phyloP scores from a whole-genome alignment of 2,113 vertebrate genomes.

The Agapornis roseicollis region DNA sequence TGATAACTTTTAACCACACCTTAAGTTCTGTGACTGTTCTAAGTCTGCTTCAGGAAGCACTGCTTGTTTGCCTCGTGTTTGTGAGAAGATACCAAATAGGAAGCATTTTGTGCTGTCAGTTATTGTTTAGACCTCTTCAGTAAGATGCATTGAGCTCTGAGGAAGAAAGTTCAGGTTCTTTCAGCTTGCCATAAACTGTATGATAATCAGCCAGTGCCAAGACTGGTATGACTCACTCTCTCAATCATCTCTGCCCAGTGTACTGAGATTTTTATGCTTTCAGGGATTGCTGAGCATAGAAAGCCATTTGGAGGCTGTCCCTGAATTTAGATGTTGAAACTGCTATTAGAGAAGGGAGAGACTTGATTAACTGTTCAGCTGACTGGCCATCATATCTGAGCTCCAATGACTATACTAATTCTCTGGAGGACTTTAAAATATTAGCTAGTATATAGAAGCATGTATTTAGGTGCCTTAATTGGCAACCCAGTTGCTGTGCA shows the following conservation, averaged over 20 bases:
- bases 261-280: background rate
- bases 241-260: background rate
- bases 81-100: background rate
- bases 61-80: background rate
- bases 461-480: background rate
- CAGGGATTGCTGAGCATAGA: background rate
- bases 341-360: background rate
- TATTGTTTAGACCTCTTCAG: background rate
- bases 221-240: background rate
- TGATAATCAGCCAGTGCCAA: background rate
- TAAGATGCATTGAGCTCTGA: background rate
- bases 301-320: background rate
- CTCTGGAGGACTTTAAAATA: background rate
- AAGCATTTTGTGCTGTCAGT: background rate
- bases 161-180: background rate
- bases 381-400: background rate
- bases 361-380: background rate
- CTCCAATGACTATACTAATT: background rate
- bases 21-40: background rate
- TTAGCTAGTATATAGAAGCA: accelerated
- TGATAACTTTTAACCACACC: background rate
- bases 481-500: background rate
- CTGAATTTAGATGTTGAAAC: background rate
- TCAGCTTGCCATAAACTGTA: accelerated
- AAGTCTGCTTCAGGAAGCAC: background rate